Conservation (phyloP, 2,888 invertebrate genomes). For the Dasypolia templi region DNA sequence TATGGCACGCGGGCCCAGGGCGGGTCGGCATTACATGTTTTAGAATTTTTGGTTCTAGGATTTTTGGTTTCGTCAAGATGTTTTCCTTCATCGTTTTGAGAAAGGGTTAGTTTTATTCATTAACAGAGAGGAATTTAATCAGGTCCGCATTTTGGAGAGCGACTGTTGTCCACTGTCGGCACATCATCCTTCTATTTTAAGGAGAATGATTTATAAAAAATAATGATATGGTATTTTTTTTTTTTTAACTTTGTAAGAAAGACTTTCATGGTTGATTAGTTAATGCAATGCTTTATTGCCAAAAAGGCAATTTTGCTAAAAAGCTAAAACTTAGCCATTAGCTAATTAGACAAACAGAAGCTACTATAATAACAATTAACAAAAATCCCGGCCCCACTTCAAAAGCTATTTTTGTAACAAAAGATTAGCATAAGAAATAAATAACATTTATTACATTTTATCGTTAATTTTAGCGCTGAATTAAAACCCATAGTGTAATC, state of each 20-base stretch:
- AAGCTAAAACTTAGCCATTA: background rate
- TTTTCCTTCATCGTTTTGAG: too few species aligned
- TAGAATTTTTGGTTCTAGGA: too few species aligned
- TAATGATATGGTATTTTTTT: too few species aligned
- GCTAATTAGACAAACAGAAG: slow-evolving; percentile 22
- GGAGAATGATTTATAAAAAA: background rate
- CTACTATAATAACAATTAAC: slow-evolving; percentile 22
- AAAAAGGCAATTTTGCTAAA: slow-evolving; percentile 2
- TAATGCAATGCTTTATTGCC: background rate
- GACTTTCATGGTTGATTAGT: background rate
- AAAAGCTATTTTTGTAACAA: slow-evolving; percentile 32
- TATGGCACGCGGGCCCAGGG: too few species aligned
- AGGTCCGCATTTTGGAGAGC: background rate
- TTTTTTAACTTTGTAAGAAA: background rate
- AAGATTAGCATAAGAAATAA: slow-evolving; percentile 41
- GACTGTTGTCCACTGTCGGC: background rate
- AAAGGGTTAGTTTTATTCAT: background rate
- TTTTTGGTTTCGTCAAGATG: too few species aligned
- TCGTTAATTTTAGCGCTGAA: slow-evolving; percentile 52
- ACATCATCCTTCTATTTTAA: background rate
- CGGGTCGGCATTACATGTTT: too few species aligned
- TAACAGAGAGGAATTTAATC: background rate
- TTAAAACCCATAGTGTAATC: slow-evolving; percentile 59
- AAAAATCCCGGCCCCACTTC: slow-evolving; percentile 8
- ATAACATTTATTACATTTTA: slow-evolving; percentile 48